These are phyloP conservation scores for Genyomyrus donnyi DNA, from an alignment of 2,113 vertebrate genomes.

Conservation along the genomic window DNA sequence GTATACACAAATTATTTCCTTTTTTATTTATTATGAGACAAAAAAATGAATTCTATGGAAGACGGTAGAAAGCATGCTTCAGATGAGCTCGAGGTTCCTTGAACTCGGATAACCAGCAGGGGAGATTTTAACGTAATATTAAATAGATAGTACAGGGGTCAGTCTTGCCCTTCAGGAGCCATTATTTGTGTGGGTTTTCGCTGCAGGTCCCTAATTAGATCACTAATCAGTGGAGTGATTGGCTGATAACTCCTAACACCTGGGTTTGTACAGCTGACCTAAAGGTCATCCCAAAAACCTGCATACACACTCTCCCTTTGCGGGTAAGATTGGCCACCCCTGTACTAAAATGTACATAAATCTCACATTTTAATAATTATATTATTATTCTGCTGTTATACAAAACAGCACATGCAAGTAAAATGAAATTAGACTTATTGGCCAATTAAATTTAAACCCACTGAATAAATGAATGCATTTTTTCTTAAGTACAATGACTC, in stretches of 20 bases:
- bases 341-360: constrained; percentile 2
- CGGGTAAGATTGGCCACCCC: neutral
- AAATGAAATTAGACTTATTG: neutral
- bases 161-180: neutral
- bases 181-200: neutral
- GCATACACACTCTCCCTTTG: neutral
- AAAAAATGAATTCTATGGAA: neutral
- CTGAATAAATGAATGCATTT: neutral
- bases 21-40: neutral
- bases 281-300: neutral
- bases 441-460: neutral
- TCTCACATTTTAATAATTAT: neutral
- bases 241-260: neutral
- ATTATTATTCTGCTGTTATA: neutral
- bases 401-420: neutral
- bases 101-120: neutral
- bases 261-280: neutral
- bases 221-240: neutral
- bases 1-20: neutral
- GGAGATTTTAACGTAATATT: neutral
- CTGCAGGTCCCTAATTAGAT: neutral
- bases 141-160: neutral
- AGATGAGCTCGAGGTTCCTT: neutral
- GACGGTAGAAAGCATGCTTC: neutral
- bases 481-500: neutral